A percentile compares a stretch with the other conserved stretches of the same genome.
Evolutionary conservation across 2,888 invertebrate species (phyloP).

Genomic region (Parnassius glacialis): DNA sequence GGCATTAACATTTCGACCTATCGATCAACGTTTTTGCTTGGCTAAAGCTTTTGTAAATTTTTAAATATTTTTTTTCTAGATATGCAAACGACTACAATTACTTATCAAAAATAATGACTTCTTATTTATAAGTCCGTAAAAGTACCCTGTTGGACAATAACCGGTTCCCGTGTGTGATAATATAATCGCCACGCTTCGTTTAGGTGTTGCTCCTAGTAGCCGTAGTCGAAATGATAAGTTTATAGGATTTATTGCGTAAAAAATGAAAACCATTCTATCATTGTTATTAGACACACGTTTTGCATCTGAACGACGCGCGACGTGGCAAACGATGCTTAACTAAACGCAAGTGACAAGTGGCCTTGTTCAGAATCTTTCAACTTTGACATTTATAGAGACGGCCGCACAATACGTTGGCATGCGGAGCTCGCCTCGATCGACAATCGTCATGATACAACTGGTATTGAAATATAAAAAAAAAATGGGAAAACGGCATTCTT

Average conservation of each 20-base stretch:
- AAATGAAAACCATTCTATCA: neutral
- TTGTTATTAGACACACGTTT: neutral
- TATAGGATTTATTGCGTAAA: neutral
- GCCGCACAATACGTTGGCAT: conserved; percentile 26
- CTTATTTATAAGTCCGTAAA: too few species aligned
- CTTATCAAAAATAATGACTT: too few species aligned
- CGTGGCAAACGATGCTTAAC: conserved; percentile 19
- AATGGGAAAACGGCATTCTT: neutral
- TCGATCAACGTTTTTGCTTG: neutral
- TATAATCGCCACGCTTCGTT: too few species aligned
- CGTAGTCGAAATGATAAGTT: too few species aligned
- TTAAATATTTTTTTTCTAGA: too few species aligned
- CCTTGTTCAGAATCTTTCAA: conserved; percentile 37
- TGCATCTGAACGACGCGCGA: neutral
- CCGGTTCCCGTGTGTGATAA: too few species aligned
- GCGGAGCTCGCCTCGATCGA: conserved; percentile 15
- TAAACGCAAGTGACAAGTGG: conserved; percentile 22
- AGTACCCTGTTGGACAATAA: too few species aligned
- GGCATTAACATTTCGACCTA: neutral
- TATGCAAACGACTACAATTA: too few species aligned
- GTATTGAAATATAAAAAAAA: too few species aligned
- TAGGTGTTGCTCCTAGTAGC: too few species aligned
- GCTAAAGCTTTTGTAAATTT: too few species aligned
- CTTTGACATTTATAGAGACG: conserved; percentile 50
- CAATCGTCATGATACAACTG: neutral